A percentile compares a stretch with the other conserved stretches of the same genome.
Conservation (phyloP, 2,888 invertebrate species). For the Plagodis dolabraria region DNA sequence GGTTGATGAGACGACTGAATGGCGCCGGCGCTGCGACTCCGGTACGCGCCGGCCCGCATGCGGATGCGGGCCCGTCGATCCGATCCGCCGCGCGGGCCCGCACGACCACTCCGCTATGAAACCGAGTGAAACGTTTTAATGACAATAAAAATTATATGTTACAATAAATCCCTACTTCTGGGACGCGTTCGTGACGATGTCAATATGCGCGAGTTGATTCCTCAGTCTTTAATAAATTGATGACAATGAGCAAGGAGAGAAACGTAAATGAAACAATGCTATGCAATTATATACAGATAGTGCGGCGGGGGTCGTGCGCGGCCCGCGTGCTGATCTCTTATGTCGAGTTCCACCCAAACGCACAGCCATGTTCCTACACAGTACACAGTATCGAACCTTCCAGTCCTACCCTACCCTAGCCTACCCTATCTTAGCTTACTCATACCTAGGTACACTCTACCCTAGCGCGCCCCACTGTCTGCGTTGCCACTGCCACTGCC, state of each 20-base stretch:
- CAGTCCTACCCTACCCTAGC: constrained; percentile 38
- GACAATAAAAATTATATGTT: constrained; percentile 58
- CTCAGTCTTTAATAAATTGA: constrained; percentile 85
- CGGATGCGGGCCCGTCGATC: not conserved
- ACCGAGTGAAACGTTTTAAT: constrained; percentile 41
- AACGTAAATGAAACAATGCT: constrained; percentile 81
- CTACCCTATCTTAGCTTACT: constrained; percentile 66
- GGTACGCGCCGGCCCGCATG: constrained; percentile 26
- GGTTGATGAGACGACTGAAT: constrained; percentile 74
- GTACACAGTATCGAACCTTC: constrained; percentile 69
- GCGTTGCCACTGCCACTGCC: constrained; percentile 62
- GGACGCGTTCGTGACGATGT: constrained; percentile 81
- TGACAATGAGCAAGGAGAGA: constrained; percentile 82
- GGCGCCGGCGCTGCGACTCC: constrained; percentile 45
- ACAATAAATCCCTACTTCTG: constrained; percentile 67
- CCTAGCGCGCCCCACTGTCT: constrained; percentile 1
- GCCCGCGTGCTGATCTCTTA: constrained; percentile 52
- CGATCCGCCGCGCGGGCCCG: constrained; percentile 38
- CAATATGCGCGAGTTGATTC: constrained; percentile 83
- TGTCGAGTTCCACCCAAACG: constrained; percentile 75
- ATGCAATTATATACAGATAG: constrained; percentile 81
- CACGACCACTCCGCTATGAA: constrained; percentile 47
- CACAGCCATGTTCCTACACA: constrained; percentile 77
- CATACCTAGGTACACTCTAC: constrained; percentile 27
- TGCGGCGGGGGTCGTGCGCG: constrained; percentile 57